Percentiles rank a stretch among this genome's conserved stretches.
Conservation (phyloP, 2,888 invertebrate species). For the Eurytoma californica region DNA sequence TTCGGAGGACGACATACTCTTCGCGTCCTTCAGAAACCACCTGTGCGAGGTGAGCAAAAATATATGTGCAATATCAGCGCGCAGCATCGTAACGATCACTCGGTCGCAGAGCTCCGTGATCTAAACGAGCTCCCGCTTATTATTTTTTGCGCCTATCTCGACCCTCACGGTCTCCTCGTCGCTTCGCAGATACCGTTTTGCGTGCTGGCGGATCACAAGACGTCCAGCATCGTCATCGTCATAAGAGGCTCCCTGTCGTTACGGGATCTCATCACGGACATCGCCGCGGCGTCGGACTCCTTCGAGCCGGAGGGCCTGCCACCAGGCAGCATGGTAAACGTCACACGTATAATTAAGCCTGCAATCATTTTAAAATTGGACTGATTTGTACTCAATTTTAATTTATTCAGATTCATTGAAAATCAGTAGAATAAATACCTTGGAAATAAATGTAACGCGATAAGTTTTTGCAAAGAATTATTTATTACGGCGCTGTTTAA, state of each 20-base stretch:
- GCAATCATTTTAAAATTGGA: neutral
- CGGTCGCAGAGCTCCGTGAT: neutral
- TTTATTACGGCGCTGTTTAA: no score
- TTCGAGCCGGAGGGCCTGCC: constrained; percentile 84
- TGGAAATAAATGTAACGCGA: no score
- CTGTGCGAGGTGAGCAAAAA: constrained; percentile 84
- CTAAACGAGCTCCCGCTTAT: neutral
- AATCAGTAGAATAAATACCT: no score
- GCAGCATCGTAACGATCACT: neutral
- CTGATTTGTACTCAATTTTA: neutral
- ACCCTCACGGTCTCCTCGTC: neutral
- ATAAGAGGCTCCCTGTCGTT: constrained; percentile 91
- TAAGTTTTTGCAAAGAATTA: no score
- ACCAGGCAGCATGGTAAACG: constrained; percentile 78
- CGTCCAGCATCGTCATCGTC: constrained; percentile 87
- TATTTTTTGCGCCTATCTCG: neutral
- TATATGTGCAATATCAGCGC: neutral
- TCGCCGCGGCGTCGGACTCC: constrained; percentile 85
- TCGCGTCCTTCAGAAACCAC: constrained; percentile 90
- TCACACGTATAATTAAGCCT: neutral
- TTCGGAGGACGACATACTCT: constrained; percentile 87
- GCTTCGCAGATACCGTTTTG: constrained; percentile 86
- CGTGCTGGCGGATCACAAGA: constrained; percentile 88
- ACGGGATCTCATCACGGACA: constrained; percentile 90
- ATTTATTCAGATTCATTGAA: neutral